These are phyloP conservation scores for Epistrophe grossulariae DNA, from an alignment of 2,888 invertebrate genomes.

Conservation along the genomic window DNA sequence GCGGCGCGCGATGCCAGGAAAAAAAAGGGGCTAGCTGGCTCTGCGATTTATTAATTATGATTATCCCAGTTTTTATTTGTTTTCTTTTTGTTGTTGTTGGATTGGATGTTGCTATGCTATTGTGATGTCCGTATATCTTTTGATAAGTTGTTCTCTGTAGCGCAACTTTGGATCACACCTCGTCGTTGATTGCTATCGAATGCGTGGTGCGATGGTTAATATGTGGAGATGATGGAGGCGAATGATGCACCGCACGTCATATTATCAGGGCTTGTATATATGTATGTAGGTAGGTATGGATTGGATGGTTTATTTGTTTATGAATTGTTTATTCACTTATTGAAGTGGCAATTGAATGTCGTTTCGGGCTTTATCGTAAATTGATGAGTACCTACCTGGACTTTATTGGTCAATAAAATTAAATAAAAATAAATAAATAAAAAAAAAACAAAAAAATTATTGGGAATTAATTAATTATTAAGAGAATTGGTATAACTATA, in stretches of 20 bases:
- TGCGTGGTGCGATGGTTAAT: conserved; percentile 50
- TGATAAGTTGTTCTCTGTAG: conserved; percentile 34
- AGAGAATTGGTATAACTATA: too few species aligned
- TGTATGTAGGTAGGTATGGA: too few species aligned
- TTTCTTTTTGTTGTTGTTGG: conserved; percentile 10
- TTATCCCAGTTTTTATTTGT: conserved; percentile 59
- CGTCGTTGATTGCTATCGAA: conserved; percentile 73
- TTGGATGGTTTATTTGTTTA: conserved; percentile 68
- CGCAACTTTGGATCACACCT: conserved; percentile 67
- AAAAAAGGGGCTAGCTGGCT: conserved; percentile 25
- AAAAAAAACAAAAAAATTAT: background rate
- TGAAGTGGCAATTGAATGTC: conserved; percentile 62
- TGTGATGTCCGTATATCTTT: conserved; percentile 1
- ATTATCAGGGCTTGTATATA: background rate
- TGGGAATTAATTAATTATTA: background rate
- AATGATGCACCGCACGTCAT: conserved; percentile 5
- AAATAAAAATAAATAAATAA: background rate
- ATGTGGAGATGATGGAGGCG: conserved; percentile 38
- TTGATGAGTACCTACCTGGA: conserved; percentile 27
- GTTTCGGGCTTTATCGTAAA: conserved; percentile 49
- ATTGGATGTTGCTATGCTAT: background rate
- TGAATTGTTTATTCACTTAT: conserved; percentile 72
- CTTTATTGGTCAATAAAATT: conserved; percentile 41
- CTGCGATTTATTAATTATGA: conserved; percentile 76
- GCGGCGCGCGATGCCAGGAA: background rate